These are phyloP conservation scores for Tinamus major DNA, from an alignment of 2,797 vertebrate species.

Conservation along the genomic window DNA sequence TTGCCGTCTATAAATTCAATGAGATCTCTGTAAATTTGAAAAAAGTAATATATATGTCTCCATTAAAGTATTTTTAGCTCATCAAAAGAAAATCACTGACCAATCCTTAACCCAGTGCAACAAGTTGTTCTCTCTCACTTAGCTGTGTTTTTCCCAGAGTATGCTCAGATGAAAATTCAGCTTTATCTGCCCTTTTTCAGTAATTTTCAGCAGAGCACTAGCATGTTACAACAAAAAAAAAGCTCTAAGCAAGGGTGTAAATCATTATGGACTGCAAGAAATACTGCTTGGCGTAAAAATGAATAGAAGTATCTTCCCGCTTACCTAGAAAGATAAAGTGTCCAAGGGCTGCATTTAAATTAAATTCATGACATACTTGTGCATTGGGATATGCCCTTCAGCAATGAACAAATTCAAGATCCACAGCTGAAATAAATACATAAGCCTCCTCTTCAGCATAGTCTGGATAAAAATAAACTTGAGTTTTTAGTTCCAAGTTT, in stretches of 20 bases:
- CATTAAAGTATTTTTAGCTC: neutral
- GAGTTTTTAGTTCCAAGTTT: constrained; percentile 40
- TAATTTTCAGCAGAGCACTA: neutral
- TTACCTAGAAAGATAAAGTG: neutral
- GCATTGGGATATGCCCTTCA: neutral
- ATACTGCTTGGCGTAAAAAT: neutral
- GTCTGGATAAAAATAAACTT: constrained; percentile 43
- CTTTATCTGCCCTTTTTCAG: neutral
- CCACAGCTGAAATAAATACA: neutral
- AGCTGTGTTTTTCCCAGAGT: neutral
- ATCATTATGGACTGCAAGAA: neutral
- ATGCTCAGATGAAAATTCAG: neutral
- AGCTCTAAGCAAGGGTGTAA: neutral
- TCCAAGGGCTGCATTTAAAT: neutral
- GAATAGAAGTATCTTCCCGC: neutral
- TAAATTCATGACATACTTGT: neutral
- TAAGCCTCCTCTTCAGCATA: neutral
- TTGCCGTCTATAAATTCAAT: neutral
- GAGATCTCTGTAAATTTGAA: neutral
- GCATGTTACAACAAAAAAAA: neutral
- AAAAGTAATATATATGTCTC: neutral
- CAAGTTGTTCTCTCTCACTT: neutral
- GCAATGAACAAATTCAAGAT: neutral
- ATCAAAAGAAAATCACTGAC: neutral
- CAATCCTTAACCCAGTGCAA: neutral